A percentile compares a stretch with the other conserved stretches of the same genome.
phyloP scores from a whole-genome alignment of 2,888 invertebrate genomes.

The Phengaris arion region DNA sequence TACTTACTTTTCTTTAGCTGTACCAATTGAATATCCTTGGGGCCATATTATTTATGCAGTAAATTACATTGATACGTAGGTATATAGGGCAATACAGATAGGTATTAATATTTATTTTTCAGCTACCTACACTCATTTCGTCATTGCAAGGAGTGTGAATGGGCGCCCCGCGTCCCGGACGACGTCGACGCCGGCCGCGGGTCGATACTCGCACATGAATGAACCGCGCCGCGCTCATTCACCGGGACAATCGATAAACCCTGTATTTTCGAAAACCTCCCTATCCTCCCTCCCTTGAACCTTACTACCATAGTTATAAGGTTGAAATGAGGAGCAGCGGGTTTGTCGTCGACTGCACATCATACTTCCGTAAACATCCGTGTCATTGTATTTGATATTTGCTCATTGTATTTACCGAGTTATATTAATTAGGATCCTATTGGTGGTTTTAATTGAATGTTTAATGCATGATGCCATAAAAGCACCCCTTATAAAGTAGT shows the following conservation, averaged over 20 bases:
- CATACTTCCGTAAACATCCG: background rate
- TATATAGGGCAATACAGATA: no score
- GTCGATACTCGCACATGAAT: conserved; percentile 14
- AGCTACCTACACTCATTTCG: background rate
- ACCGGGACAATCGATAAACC: conserved; percentile 6
- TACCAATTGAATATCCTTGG: no score
- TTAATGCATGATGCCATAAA: background rate
- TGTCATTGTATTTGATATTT: background rate
- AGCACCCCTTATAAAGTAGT: background rate
- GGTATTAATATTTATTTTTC: no score
- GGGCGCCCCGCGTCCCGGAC: background rate
- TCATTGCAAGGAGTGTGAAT: background rate
- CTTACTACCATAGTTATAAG: background rate
- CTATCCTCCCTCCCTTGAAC: background rate
- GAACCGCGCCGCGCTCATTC: conserved; percentile 15
- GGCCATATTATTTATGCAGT: no score
- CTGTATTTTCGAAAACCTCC: background rate
- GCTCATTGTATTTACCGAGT: background rate
- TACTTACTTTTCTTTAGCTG: no score
- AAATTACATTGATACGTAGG: no score
- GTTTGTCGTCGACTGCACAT: background rate
- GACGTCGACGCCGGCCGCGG: background rate
- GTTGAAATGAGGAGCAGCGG: background rate
- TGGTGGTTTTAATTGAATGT: background rate
- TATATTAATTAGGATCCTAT: background rate